phyloP scores from a whole-genome alignment of 2,797 vertebrate species.

The Glyptemys insculpta region DNA sequence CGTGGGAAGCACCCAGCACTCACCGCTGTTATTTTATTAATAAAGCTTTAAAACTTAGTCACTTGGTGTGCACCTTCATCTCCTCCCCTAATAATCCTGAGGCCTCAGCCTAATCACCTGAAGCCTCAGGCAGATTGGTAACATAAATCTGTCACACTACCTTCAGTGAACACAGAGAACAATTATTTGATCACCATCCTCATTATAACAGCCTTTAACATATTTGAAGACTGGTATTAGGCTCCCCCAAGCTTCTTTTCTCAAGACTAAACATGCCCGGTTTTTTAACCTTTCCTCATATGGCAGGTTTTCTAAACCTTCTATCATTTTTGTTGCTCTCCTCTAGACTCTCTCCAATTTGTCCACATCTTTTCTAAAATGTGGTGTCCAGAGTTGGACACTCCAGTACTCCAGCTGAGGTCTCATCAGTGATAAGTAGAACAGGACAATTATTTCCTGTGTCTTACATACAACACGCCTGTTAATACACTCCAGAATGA shows the following conservation, averaged over 20 bases:
- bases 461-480: background rate
- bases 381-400: background rate
- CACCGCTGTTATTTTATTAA: too few relatives aligned
- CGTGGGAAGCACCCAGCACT: too few relatives aligned
- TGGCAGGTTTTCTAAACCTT: background rate
- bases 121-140: too few relatives aligned
- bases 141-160: too few relatives aligned
- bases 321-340: background rate
- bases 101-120: too few relatives aligned
- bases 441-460: background rate
- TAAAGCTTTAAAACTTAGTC: too few relatives aligned
- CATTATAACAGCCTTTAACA: background rate
- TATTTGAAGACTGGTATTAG: background rate
- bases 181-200: background rate
- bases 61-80: too few relatives aligned
- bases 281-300: background rate
- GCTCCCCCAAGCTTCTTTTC: background rate
- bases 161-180: background rate
- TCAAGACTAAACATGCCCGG: background rate
- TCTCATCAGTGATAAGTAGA: background rate
- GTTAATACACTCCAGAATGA: background rate
- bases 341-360: background rate
- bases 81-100: too few relatives aligned
- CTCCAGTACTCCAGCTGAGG: background rate
- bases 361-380: too few relatives aligned